Conservation (phyloP, 2,113 vertebrate species). For the Etheostoma cragini region DNA sequence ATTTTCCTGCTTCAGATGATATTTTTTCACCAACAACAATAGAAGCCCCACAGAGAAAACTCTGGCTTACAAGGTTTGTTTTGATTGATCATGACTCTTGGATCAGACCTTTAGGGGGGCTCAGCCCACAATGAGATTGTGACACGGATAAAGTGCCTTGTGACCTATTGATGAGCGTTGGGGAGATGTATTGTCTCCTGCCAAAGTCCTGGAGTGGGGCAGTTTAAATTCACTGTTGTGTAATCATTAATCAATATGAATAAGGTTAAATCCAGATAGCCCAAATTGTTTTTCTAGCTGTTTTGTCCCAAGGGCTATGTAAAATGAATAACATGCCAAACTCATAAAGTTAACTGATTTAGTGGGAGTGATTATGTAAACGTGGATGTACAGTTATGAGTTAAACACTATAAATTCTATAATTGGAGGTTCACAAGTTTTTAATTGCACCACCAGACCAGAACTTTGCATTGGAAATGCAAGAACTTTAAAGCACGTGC, state of each 20-base stretch:
- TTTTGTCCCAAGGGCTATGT: slow-evolving; percentile 4
- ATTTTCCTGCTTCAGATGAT: slow-evolving; percentile 40
- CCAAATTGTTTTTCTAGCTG: slow-evolving; percentile 13
- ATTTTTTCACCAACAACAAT: slow-evolving; percentile 29
- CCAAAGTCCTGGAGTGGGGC: slow-evolving; percentile 14
- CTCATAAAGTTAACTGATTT: neutral
- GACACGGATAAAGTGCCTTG: too few species aligned
- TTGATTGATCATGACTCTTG: slow-evolving; percentile 7
- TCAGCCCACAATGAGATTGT: too few species aligned
- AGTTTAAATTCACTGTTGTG: slow-evolving; percentile 39
- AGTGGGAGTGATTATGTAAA: neutral
- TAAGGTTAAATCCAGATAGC: slow-evolving; percentile 16
- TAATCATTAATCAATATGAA: slow-evolving; percentile 47
- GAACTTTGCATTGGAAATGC: neutral
- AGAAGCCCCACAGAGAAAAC: slow-evolving; percentile 30
- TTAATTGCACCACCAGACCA: neutral
- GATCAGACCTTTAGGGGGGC: too few species aligned
- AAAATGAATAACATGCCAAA: neutral
- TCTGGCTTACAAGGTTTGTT: slow-evolving; percentile 16
- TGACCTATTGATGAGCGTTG: slow-evolving; percentile 2
- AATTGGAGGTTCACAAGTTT: neutral
- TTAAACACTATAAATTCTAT: neutral
- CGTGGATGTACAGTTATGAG: neutral
- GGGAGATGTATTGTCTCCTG: slow-evolving; percentile 46
- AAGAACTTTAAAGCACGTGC: neutral